A percentile compares a stretch with the other conserved stretches of the same genome.
phyloP scores from a whole-genome alignment of 2,888 invertebrate species.

The Drosophila longiperda region DNA sequence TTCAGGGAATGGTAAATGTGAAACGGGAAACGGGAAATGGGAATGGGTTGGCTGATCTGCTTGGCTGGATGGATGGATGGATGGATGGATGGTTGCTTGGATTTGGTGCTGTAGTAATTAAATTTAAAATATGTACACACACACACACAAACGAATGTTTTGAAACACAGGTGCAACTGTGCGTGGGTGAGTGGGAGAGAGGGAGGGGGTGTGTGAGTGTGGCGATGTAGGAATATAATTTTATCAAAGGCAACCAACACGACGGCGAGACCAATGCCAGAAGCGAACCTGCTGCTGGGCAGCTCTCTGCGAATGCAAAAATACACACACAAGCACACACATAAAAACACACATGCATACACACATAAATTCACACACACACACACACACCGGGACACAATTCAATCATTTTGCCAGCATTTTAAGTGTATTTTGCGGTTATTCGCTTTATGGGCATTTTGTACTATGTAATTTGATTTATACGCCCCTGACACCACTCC shows the following conservation, averaged over 20 bases:
- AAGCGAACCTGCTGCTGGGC: constrained; percentile 47
- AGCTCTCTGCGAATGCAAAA: constrained; percentile 25
- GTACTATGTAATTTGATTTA: constrained; percentile 76
- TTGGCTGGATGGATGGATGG: constrained; percentile 38
- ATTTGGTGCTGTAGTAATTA: constrained; percentile 68
- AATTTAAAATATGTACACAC: constrained; percentile 75
- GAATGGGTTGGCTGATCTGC: constrained; percentile 44
- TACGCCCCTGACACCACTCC: constrained; percentile 2
- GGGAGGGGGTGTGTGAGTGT: not conserved
- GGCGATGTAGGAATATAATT: constrained; percentile 51
- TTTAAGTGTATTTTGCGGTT: constrained; percentile 81
- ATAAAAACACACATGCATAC: constrained; percentile 1
- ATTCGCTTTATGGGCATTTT: constrained; percentile 75
- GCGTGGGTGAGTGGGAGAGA: not conserved
- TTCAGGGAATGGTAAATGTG: not conserved
- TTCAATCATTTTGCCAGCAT: constrained; percentile 74
- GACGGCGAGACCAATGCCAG: constrained; percentile 48
- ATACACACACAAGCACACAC: not conserved
- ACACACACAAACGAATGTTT: constrained; percentile 57
- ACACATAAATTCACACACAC: constrained; percentile 7
- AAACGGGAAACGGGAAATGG: not conserved
- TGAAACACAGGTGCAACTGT: constrained; percentile 59
- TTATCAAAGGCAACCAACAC: constrained; percentile 66
- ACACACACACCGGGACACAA: constrained; percentile 50
- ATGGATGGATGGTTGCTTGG: constrained; percentile 46